Conservation (phyloP, 1,140 invertebrate species). For the Polypedilum pembai region DNA sequence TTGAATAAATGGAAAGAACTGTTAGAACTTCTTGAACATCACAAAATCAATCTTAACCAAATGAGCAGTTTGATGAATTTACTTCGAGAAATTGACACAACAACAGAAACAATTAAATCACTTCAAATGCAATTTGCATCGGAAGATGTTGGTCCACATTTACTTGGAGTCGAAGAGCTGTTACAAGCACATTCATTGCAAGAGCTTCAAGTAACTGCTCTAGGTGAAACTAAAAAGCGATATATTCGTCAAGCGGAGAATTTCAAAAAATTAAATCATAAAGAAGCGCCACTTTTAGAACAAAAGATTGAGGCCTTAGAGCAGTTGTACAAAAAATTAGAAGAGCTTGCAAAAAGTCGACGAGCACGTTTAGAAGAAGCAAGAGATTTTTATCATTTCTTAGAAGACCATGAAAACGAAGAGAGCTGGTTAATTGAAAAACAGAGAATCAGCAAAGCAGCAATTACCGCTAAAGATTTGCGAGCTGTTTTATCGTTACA, state of each 20-base stretch:
- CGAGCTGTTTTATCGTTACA: conserved; percentile 79
- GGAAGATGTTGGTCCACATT: conserved; percentile 82
- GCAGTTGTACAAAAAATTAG: conserved; percentile 55
- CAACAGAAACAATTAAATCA: conserved; percentile 71
- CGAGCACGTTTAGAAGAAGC: conserved; percentile 81
- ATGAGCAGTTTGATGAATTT: conserved; percentile 74
- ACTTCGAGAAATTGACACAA: conserved; percentile 86
- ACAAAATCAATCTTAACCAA: conserved; percentile 69
- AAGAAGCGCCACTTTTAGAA: conserved; percentile 58
- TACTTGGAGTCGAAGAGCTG: conserved; percentile 87
- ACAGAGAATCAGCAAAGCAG: conserved; percentile 80
- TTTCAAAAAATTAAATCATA: conserved; percentile 46
- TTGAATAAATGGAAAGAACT: conserved; percentile 81
- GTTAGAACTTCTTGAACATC: conserved; percentile 74
- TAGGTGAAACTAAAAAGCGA: conserved; percentile 72
- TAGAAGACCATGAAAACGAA: conserved; percentile 89
- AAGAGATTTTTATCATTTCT: conserved; percentile 88
- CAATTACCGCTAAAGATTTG: conserved; percentile 88
- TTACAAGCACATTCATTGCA: conserved; percentile 87
- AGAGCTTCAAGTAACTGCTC: conserved; percentile 79
- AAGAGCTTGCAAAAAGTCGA: conserved; percentile 59
- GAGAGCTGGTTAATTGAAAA: conserved; percentile 91
- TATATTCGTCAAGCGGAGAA: conserved; percentile 61
- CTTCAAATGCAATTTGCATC: conserved; percentile 74
- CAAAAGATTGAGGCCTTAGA: conserved; percentile 64